Conservation (phyloP, 1,140 invertebrate species). For the Zaprionus gabonicus region DNA sequence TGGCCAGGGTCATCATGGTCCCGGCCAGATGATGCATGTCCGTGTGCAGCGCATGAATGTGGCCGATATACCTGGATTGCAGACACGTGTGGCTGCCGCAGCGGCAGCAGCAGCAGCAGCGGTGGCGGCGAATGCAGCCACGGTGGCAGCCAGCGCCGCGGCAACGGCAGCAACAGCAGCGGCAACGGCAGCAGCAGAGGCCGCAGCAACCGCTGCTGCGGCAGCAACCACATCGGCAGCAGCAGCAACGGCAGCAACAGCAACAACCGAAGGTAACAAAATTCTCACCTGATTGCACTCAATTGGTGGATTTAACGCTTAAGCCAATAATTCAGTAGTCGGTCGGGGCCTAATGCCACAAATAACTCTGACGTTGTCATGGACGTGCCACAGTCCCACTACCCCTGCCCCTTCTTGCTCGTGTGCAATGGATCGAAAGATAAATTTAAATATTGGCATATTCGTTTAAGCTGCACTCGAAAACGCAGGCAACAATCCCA, state of each 20-base stretch:
- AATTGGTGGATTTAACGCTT: slow-evolving; percentile 33
- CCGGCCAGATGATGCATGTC: slow-evolving; percentile 67
- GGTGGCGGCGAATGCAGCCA: slow-evolving; percentile 23
- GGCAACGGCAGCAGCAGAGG: not conserved
- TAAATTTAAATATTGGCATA: slow-evolving; percentile 64
- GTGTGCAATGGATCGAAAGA: slow-evolving; percentile 70
- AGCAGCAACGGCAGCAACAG: not conserved
- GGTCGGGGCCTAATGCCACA: slow-evolving; percentile 26
- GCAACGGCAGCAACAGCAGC: slow-evolving; percentile 25
- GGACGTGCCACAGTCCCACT: not conserved
- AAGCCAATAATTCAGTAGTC: not conserved
- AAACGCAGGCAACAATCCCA: slow-evolving; percentile 44
- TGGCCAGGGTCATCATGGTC: slow-evolving; percentile 47
- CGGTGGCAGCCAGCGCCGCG: slow-evolving; percentile 3
- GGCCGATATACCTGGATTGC: slow-evolving; percentile 55
- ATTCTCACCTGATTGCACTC: slow-evolving; percentile 55
- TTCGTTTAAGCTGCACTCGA: slow-evolving; percentile 68
- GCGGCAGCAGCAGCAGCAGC: slow-evolving; percentile 21
- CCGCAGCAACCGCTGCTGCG: slow-evolving; percentile 10
- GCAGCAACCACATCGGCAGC: slow-evolving; percentile 4
- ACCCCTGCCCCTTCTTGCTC: not conserved
- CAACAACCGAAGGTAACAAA: slow-evolving; percentile 25
- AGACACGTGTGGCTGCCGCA: slow-evolving; percentile 9
- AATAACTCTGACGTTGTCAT: slow-evolving; percentile 27
- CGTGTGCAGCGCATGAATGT: slow-evolving; percentile 63